A percentile compares a stretch with the other conserved stretches of the same genome.
Evolutionary conservation across 2,888 invertebrate species (phyloP).

Genomic region (Andricus quercusramuli): DNA sequence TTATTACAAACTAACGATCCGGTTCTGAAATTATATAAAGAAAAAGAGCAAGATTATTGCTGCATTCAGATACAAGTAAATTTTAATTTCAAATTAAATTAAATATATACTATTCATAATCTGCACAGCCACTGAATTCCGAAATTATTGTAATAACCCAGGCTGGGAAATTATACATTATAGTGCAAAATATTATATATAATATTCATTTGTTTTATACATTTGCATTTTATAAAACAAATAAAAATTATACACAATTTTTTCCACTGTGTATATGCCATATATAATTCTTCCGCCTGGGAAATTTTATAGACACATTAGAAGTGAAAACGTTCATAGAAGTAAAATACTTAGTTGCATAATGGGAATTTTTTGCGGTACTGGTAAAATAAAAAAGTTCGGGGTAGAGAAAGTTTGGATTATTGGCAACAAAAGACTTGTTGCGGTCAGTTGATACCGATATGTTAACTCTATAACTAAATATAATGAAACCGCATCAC

Average conservation of each 20-base stretch:
- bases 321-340: neutral
- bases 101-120: too few relatives aligned
- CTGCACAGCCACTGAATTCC: too few relatives aligned
- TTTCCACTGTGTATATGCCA: too few relatives aligned
- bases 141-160: too few relatives aligned
- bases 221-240: too few relatives aligned
- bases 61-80: neutral
- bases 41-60: constrained; percentile 44
- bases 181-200: too few relatives aligned
- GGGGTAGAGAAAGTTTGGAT: constrained; percentile 22
- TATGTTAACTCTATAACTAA: constrained; percentile 5
- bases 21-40: constrained; percentile 75
- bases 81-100: too few relatives aligned
- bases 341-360: constrained; percentile 11
- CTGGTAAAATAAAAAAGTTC: constrained; percentile 3
- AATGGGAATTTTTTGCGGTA: constrained; percentile 42
- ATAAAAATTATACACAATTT: too few relatives aligned
- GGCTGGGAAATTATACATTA: too few relatives aligned
- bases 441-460: constrained; percentile 16
- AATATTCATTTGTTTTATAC: too few relatives aligned
- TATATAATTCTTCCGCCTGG: too few relatives aligned
- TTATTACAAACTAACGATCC: constrained; percentile 85
- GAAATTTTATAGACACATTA: neutral
- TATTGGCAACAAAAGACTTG: neutral
- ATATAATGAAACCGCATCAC: neutral